phyloP scores from a whole-genome alignment of 2,888 invertebrate genomes.

The Mythimna lalbum region DNA sequence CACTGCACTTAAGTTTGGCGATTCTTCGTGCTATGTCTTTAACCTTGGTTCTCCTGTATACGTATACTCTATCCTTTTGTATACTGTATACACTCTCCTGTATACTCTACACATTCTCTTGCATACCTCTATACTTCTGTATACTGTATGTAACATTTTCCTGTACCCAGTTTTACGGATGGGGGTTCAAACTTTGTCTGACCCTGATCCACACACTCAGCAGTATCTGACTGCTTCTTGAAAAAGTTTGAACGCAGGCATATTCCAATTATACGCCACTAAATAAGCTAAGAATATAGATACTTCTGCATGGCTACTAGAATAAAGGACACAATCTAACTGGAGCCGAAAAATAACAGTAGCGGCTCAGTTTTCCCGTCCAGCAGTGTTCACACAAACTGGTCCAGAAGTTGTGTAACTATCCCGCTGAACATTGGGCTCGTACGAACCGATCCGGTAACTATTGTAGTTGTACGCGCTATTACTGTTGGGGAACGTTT shows the following conservation, averaged over 20 bases:
- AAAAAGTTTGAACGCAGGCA: background rate
- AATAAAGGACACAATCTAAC: background rate
- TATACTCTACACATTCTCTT: no score
- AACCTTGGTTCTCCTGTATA: no score
- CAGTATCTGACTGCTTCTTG: background rate
- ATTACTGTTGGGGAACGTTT: slow-evolving; percentile 41
- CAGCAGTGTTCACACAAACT: slow-evolving; percentile 49
- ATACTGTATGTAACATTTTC: no score
- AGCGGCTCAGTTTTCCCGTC: slow-evolving; percentile 21
- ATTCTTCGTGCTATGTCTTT: no score
- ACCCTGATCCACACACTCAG: no score
- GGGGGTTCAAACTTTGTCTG: no score
- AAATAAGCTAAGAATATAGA: background rate
- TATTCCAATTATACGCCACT: background rate
- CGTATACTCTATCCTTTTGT: no score
- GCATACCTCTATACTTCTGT: no score
- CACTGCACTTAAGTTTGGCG: no score
- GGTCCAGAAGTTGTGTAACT: slow-evolving; percentile 61
- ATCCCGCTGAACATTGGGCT: slow-evolving; percentile 57
- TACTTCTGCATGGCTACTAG: background rate
- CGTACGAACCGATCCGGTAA: slow-evolving; percentile 53
- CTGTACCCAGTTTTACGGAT: no score
- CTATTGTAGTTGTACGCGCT: slow-evolving; percentile 55
- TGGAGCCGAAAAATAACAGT: background rate
- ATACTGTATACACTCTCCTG: no score